Evolutionary conservation across 2,113 vertebrate species (phyloP).

Genomic region (Eonycteris spelaea): DNA sequence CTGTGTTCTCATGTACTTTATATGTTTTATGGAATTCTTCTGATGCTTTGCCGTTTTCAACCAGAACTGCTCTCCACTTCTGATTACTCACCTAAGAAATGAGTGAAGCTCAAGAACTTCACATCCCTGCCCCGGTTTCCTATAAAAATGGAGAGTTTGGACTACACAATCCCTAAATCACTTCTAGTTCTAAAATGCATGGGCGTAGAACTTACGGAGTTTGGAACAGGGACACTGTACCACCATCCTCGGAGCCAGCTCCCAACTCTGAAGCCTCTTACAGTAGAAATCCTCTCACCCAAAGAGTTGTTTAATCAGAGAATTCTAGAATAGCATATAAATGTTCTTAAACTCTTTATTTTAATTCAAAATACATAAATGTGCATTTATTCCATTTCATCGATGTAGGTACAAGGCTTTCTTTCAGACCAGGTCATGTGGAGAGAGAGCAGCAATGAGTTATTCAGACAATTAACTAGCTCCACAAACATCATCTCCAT

Average conservation of each 20-base stretch:
- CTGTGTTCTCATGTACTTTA: neutral
- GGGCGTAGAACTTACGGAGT: neutral
- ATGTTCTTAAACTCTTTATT: neutral
- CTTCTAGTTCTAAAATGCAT: neutral
- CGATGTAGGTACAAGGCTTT: neutral
- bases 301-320: neutral
- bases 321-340: neutral
- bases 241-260: neutral
- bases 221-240: neutral
- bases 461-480: neutral
- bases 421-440: neutral
- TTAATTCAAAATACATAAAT: neutral
- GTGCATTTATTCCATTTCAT: neutral
- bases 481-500: neutral
- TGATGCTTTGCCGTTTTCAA: neutral
- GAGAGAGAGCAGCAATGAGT: neutral
- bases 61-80: neutral
- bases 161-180: neutral
- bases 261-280: neutral
- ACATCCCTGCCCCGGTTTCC: neutral
- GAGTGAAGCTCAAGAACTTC: neutral
- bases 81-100: neutral
- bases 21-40: neutral
- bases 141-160: neutral
- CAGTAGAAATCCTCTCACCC: neutral